Percentiles rank a stretch among this genome's conserved stretches.
These are phyloP conservation scores for Troglohyphantes excavatus DNA, from an alignment of 2,888 invertebrate species.

Conservation along the genomic window DNA sequence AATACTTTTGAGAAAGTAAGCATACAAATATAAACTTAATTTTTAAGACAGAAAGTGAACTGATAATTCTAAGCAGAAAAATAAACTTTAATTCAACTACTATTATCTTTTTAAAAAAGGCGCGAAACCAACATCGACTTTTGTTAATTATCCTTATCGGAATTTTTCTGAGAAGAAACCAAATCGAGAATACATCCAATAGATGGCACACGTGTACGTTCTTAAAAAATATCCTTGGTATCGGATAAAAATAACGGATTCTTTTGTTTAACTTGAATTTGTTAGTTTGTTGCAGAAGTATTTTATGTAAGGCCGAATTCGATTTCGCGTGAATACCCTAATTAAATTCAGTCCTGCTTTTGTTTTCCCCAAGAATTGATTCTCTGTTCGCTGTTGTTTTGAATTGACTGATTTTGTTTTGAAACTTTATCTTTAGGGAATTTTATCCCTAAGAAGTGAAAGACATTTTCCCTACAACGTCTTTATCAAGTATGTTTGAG, in stretches of 20 bases:
- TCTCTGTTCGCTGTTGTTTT: slow-evolving; percentile 50
- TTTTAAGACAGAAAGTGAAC: neutral
- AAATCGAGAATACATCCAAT: slow-evolving; percentile 59
- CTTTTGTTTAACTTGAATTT: slow-evolving; percentile 51
- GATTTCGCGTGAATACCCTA: slow-evolving; percentile 71
- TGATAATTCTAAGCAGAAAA: neutral
- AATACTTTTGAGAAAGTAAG: neutral
- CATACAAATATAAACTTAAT: neutral
- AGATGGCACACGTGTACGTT: slow-evolving; percentile 46
- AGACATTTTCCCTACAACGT: slow-evolving; percentile 4
- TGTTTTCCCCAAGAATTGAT: slow-evolving; percentile 65
- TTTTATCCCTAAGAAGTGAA: slow-evolving; percentile 21
- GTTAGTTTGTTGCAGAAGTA: slow-evolving; percentile 31
- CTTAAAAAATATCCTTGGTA: slow-evolving; percentile 42
- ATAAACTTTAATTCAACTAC: neutral
- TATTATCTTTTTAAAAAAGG: slow-evolving; percentile 33
- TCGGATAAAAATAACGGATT: slow-evolving; percentile 58
- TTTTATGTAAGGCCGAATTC: slow-evolving; percentile 54
- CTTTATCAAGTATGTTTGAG: too few species aligned
- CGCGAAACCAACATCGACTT: neutral
- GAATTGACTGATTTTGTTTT: slow-evolving; percentile 44
- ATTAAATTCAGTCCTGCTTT: slow-evolving; percentile 62
- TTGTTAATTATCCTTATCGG: slow-evolving; percentile 14
- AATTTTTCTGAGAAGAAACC: slow-evolving; percentile 51
- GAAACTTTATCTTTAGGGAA: slow-evolving; percentile 13